These are phyloP conservation scores for Pachyseris speciosa DNA, from an alignment of 64 coral and sea anemone genomes.

Conservation along the genomic window DNA sequence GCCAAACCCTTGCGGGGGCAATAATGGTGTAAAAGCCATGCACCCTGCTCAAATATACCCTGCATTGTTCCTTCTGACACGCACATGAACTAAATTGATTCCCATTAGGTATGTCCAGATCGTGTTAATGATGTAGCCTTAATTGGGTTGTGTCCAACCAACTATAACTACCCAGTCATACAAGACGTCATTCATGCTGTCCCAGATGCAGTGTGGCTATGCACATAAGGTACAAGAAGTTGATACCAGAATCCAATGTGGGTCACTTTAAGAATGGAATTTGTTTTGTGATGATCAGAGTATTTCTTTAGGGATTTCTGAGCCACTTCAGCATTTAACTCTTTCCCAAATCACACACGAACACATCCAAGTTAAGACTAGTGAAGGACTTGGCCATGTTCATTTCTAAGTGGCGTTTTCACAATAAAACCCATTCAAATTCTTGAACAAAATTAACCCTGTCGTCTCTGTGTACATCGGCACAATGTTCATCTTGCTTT, in stretches of 20 bases:
- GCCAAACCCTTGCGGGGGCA: no score
- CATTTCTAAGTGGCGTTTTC: no score
- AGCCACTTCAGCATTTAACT: slow-evolving; percentile 32
- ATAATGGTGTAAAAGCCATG: not conserved
- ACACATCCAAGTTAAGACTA: no score
- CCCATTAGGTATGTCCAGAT: not conserved
- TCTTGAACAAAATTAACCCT: slow-evolving; percentile 9
- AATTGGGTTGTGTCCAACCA: slow-evolving; percentile 1
- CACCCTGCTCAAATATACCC: not conserved
- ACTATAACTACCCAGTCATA: slow-evolving; percentile 26
- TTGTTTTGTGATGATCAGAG: slow-evolving; percentile 47
- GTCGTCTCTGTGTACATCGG: not conserved
- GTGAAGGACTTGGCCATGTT: no score
- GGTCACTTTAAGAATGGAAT: slow-evolving; percentile 9
- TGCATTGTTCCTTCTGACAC: not conserved
- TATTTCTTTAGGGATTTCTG: slow-evolving; percentile 46
- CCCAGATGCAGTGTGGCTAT: not conserved
- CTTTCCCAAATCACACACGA: slow-evolving; percentile 16
- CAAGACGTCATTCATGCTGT: not conserved
- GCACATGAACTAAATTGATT: not conserved
- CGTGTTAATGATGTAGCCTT: not conserved
- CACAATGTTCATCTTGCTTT: not conserved
- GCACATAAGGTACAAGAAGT: slow-evolving; percentile 43
- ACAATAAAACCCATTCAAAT: slow-evolving; percentile 27
- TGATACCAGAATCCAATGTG: slow-evolving; percentile 15